Conservation (phyloP, 2,797 vertebrate species). For the Phrynocephalus guinanensis region DNA sequence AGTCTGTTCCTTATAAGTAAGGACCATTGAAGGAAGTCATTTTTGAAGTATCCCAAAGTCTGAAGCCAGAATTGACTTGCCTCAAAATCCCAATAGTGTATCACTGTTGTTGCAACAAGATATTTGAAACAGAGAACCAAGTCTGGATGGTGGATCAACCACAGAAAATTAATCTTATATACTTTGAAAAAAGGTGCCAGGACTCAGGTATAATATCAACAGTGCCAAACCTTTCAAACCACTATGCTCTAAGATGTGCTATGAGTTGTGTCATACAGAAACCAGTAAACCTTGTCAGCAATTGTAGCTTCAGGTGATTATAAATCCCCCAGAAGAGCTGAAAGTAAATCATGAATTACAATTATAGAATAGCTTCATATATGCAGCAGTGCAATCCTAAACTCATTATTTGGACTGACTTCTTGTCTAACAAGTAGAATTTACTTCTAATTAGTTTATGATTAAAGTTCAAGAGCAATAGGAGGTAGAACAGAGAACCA, state of each 20-base stretch:
- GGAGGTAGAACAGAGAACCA: background rate
- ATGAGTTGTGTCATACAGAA: background rate
- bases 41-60: background rate
- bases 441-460: constrained; percentile 9
- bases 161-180: background rate
- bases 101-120: background rate
- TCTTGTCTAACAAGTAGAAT: background rate
- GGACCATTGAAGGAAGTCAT: background rate
- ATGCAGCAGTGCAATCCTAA: background rate
- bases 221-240: background rate
- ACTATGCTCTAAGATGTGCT: background rate
- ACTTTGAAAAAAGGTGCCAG: background rate
- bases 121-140: background rate
- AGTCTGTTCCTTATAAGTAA: background rate
- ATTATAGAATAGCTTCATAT: background rate
- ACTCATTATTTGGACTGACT: constrained; percentile 1
- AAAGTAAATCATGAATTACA: background rate
- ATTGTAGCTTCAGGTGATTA: background rate
- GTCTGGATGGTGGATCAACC: background rate
- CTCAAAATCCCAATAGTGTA: background rate
- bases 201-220: background rate
- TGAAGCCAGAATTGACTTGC: background rate
- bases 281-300: background rate
- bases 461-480: constrained; percentile 1
- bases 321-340: background rate